A percentile compares a stretch with the other conserved stretches of the same genome.
phyloP scores from a whole-genome alignment of 2,888 invertebrate genomes.

The Cecidostiba fungosa region DNA sequence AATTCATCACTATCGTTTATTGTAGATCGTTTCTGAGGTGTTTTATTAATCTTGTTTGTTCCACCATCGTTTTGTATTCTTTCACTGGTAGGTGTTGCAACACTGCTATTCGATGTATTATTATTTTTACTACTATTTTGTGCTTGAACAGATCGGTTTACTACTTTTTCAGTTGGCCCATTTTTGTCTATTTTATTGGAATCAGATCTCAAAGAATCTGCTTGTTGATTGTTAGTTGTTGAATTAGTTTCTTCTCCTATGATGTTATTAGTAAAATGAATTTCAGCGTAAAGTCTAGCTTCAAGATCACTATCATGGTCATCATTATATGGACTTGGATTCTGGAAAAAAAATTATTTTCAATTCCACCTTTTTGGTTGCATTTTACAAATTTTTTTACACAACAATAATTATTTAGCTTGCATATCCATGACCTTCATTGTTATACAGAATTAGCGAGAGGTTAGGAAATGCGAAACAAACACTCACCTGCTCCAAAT shows the following conservation, averaged over 20 bases:
- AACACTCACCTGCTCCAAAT: constrained; percentile 32
- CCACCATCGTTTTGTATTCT: background rate
- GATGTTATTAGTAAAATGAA: constrained; percentile 71
- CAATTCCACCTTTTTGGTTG: background rate
- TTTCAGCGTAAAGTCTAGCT: constrained; percentile 72
- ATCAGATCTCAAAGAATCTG: background rate
- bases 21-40: constrained; percentile 17
- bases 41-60: background rate
- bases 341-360: constrained; percentile 30
- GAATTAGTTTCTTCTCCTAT: constrained; percentile 57
- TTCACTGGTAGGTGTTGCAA: background rate
- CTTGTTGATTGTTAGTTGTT: background rate
- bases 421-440: background rate
- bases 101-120: background rate
- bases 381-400: background rate
- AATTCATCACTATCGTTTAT: background rate
- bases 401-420: background rate
- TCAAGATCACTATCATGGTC: constrained; percentile 69
- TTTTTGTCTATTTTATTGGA: constrained; percentile 14
- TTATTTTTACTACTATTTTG: background rate
- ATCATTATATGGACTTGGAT: constrained; percentile 39
- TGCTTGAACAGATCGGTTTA: background rate
- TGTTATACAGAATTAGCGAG: background rate
- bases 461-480: constrained; percentile 42
- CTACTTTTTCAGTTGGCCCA: background rate